Conservation (phyloP, 2,113 vertebrate genomes). For the Chaenogobius annularis region DNA sequence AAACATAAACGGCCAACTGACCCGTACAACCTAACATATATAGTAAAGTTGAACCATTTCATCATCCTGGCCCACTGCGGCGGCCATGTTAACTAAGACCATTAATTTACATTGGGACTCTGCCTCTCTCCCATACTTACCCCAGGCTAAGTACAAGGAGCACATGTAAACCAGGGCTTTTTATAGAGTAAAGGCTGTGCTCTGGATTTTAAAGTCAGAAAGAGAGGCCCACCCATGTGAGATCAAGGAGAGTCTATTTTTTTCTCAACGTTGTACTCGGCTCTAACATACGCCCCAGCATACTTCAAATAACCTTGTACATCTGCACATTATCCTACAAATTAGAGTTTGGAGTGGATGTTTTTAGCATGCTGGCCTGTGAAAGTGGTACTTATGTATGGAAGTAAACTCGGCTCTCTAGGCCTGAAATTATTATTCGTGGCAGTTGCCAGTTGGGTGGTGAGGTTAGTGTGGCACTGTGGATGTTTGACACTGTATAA, state of each 20-base stretch:
- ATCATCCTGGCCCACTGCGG: slow-evolving; percentile 55
- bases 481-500: slow-evolving; percentile 13
- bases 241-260: slow-evolving; percentile 59
- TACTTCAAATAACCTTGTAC: slow-evolving; percentile 72
- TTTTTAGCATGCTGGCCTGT: slow-evolving; percentile 71
- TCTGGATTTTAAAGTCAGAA: slow-evolving; percentile 65
- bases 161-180: slow-evolving; percentile 52
- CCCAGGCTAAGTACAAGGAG: slow-evolving; percentile 67
- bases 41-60: slow-evolving; percentile 44
- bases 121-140: slow-evolving; percentile 55
- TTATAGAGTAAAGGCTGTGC: slow-evolving; percentile 59
- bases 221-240: slow-evolving; percentile 73
- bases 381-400: slow-evolving; percentile 72
- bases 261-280: slow-evolving; percentile 27
- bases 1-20: slow-evolving; percentile 22
- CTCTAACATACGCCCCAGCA: slow-evolving; percentile 67
- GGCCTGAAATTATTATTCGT: slow-evolving; percentile 41
- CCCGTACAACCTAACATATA: slow-evolving; percentile 39
- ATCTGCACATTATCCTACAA: slow-evolving; percentile 74
- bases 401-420: slow-evolving; percentile 66
- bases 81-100: slow-evolving; percentile 52
- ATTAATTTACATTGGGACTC: slow-evolving; percentile 70
- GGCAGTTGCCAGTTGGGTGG: slow-evolving; percentile 39
- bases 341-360: slow-evolving; percentile 73
- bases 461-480: slow-evolving; percentile 28